Conservation (phyloP, 1,140 invertebrate genomes). For the Aplysia californica region DNA sequence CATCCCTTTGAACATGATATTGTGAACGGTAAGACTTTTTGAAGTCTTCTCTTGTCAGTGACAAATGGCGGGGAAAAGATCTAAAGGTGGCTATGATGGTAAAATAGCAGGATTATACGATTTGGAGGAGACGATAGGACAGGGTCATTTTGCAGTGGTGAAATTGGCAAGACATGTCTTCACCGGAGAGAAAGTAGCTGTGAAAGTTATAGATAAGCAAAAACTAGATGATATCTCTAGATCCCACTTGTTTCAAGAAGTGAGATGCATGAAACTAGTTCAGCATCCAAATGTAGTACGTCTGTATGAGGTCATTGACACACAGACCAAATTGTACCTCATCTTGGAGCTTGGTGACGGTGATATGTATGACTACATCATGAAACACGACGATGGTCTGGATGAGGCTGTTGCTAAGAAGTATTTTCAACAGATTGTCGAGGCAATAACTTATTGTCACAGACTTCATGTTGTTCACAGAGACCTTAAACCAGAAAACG, state of each 20-base stretch:
- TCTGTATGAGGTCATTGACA: slow-evolving; percentile 99
- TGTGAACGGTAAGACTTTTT: too few species aligned
- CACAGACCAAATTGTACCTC: slow-evolving; percentile 77
- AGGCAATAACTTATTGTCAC: slow-evolving; percentile 98
- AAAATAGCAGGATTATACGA: slow-evolving; percentile 98
- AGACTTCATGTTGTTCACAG: slow-evolving; percentile 92
- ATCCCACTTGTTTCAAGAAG: slow-evolving; percentile 94
- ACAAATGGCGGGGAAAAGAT: not conserved
- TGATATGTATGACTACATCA: slow-evolving; percentile 99
- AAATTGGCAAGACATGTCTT: slow-evolving; percentile 98
- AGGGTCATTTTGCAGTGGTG: slow-evolving; percentile 98
- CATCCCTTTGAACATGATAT: too few species aligned
- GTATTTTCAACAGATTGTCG: slow-evolving; percentile 95
- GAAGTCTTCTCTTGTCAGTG: not conserved
- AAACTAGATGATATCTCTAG: slow-evolving; percentile 97
- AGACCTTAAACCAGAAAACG: slow-evolving; percentile 98
- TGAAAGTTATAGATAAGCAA: slow-evolving; percentile 95
- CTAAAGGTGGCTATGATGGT: slow-evolving; percentile 72
- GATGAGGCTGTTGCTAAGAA: slow-evolving; percentile 82
- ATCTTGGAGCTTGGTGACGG: slow-evolving; percentile 99
- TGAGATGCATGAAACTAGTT: slow-evolving; percentile 98
- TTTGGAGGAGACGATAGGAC: slow-evolving; percentile 85
- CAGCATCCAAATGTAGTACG: slow-evolving; percentile 98
- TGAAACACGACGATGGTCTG: slow-evolving; percentile 84
- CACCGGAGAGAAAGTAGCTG: slow-evolving; percentile 96